A percentile compares a stretch with the other conserved stretches of the same genome.
Evolutionary conservation across 64 coral and sea anemone species (phyloP).

Genomic region (Montipora cactus): DNA sequence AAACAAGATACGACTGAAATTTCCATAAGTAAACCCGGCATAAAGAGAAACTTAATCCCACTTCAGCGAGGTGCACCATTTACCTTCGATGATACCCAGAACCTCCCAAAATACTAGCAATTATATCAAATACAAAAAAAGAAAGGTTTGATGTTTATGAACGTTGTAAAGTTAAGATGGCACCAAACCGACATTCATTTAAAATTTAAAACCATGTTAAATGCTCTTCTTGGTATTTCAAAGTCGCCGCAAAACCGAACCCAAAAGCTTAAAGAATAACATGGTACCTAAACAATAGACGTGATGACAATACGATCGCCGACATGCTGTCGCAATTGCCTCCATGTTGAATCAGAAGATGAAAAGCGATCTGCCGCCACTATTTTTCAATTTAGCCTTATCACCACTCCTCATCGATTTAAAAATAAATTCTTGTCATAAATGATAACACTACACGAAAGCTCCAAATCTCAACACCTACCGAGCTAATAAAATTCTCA

Average conservation of each 20-base stretch:
- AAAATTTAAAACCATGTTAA: conserved; percentile 15
- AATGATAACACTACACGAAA: neutral
- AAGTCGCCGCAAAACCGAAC: neutral
- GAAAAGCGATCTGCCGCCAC: neutral
- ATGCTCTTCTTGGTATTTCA: conserved; percentile 7
- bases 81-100: neutral
- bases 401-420: neutral
- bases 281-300: neutral
- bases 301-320: neutral
- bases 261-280: no score
- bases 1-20: neutral
- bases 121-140: neutral
- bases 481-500: conserved; percentile 48
- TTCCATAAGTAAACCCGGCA: neutral
- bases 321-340: neutral
- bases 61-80: neutral
- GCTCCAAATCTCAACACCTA: conserved; percentile 17
- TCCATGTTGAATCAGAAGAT: neutral
- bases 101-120: neutral
- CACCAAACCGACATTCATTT: conserved; percentile 30
- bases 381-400: conserved; percentile 17
- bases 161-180: conserved; percentile 6
- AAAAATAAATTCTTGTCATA: neutral
- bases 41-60: no score
- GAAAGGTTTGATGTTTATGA: neutral